Conservation (phyloP, 2,888 invertebrate genomes). For the Bellardia pandia region DNA sequence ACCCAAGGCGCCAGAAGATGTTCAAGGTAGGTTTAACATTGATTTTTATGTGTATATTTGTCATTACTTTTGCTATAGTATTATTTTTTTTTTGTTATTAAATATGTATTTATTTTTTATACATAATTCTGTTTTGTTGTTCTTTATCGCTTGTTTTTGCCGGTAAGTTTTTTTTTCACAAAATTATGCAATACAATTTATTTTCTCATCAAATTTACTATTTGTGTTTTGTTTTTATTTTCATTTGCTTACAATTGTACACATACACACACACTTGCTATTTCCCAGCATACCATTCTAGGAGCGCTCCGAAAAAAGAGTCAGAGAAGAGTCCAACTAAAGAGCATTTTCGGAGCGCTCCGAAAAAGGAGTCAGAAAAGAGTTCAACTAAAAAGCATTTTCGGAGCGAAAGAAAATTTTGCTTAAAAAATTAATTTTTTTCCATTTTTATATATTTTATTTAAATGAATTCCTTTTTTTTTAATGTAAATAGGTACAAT, state of each 20-base stretch:
- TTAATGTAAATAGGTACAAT: no score
- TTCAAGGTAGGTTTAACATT: slow-evolving; percentile 67
- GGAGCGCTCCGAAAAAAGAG: no score
- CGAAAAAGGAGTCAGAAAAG: no score
- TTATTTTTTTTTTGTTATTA: background rate
- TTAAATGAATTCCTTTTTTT: no score
- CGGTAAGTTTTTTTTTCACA: slow-evolving; percentile 25
- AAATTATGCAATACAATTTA: slow-evolving; percentile 59
- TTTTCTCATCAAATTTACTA: background rate
- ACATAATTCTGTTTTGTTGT: background rate
- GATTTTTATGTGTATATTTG: slow-evolving; percentile 68
- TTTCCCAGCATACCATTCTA: no score
- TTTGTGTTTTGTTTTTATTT: background rate
- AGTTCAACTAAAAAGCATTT: no score
- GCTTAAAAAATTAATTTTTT: no score
- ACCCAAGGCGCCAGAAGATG: slow-evolving; percentile 52
- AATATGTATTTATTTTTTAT: background rate
- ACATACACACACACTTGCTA: background rate
- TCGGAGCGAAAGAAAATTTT: no score
- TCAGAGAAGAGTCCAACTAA: no score
- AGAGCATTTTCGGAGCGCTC: no score
- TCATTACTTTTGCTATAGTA: background rate
- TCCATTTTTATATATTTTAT: no score
- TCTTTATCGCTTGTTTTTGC: slow-evolving; percentile 21
- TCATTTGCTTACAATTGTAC: background rate